These are phyloP conservation scores for Pristis pectinata DNA, from an alignment of 2,797 vertebrate species.

Conservation along the genomic window DNA sequence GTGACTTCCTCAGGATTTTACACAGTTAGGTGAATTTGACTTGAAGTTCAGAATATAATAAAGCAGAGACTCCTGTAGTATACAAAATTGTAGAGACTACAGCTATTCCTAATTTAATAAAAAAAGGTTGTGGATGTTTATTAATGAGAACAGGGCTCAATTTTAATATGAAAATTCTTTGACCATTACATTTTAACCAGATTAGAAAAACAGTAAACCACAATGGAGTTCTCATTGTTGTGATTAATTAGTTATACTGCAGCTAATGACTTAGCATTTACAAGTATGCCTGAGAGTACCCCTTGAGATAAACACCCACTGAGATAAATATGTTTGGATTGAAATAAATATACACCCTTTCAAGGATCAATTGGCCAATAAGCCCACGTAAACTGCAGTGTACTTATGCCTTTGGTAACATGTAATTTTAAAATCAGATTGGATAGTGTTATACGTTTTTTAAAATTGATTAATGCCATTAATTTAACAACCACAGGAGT, in stretches of 20 bases:
- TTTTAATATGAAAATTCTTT: not conserved
- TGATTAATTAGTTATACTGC: not conserved
- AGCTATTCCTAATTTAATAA: too few relatives aligned
- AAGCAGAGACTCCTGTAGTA: not conserved
- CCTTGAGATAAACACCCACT: not conserved
- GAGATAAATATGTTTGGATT: not conserved
- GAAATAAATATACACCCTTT: not conserved
- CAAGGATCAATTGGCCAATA: not conserved
- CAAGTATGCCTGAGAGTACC: constrained; percentile 5
- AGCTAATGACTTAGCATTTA: not conserved
- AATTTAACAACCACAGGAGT: not conserved
- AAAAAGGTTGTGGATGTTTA: not conserved
- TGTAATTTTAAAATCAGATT: not conserved
- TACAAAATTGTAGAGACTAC: too few relatives aligned
- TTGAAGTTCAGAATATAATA: not conserved
- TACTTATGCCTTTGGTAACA: not conserved
- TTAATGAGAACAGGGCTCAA: not conserved
- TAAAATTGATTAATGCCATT: not conserved
- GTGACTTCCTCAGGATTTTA: not conserved
- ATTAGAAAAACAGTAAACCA: not conserved
- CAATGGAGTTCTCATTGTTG: not conserved
- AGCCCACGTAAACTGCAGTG: not conserved
- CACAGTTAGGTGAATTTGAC: not conserved
- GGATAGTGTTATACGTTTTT: not conserved
- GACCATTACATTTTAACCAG: too few relatives aligned